Base-by-base conservation (phyloP, 2,888 invertebrate genomes). In the Diachrysia chrysitis region DNA sequence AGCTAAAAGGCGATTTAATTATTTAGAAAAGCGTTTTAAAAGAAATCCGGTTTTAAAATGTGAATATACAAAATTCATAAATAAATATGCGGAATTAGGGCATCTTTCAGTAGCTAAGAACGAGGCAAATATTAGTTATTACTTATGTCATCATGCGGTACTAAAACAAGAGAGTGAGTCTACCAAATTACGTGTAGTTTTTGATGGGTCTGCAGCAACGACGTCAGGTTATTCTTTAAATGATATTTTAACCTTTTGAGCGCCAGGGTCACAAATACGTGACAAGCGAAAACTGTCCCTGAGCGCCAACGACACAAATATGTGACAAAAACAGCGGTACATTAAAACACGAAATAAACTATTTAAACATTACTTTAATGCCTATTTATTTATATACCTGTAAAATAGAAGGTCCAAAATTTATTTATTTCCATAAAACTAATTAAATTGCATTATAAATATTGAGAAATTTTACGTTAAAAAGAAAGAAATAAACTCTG, bases 141-240 rank as follows among this genome's bases (percentile, higher is more conserved):
- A 82, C 76, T 65, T 91, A 21, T 87, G 85, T 37, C 90, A 91
- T 78, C 89, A 89, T 62, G 82, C 84, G 0, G 87, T 91, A 0
- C 58, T 87, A 0, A 83, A 84, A 19, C 62, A 81, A 10, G 53
- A 63, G 0, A 81, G 79, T 19, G 74, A 77, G 16, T 73, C 81
- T 0, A 79, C 79, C 0, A 76, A 78, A 9, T 21, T 81, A 0
- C 48, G 80, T 0, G 79, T 82, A 0, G 79, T 84, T 0, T 82
- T 80, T 60, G 74, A 79, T 55, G 81, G 69, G 1, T 76, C 78
- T 0, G 78, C 76, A 1, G 70, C 63, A 0, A 58, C 82, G 0
- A 51, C 81, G 0, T 79, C 81, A 0, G 79, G 80, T 4, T 66
- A 51, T n/a, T 70, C 83, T 0, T 16, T 82, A 0, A 84, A 84